A percentile compares a stretch with the other conserved stretches of the same genome.
Evolutionary conservation across 2,888 invertebrate species (phyloP).

Genomic region (Pseudococcus jackbeardsleyi): DNA sequence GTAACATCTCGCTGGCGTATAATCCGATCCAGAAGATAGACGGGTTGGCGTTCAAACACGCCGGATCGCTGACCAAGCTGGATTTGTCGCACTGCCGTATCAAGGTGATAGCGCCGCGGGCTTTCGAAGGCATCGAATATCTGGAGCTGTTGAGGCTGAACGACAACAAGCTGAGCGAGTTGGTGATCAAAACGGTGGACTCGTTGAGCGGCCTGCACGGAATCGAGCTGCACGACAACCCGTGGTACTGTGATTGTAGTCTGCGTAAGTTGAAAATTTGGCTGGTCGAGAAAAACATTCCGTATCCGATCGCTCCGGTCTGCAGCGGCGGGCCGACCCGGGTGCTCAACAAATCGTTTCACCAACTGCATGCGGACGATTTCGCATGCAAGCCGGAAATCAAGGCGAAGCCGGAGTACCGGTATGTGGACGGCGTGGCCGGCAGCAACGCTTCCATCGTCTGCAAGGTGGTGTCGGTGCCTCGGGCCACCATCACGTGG

Average conservation of each 20-base stretch:
- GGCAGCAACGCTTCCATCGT: slow-evolving; percentile 89
- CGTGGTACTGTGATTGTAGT: slow-evolving; percentile 90
- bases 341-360: slow-evolving; percentile 78
- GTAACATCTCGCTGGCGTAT: slow-evolving; percentile 84
- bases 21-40: slow-evolving; percentile 88
- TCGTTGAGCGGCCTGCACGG: slow-evolving; percentile 84
- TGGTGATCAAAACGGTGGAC: slow-evolving; percentile 79
- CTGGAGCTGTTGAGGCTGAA: slow-evolving; percentile 85
- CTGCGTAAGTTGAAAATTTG: slow-evolving; percentile 83
- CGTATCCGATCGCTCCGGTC: slow-evolving; percentile 83
- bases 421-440: slow-evolving; percentile 82
- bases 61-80: slow-evolving; percentile 83
- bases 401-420: slow-evolving; percentile 79
- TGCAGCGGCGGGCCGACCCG: slow-evolving; percentile 81
- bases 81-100: slow-evolving; percentile 88
- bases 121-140: slow-evolving; percentile 82
- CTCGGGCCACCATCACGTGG: slow-evolving; percentile 86
- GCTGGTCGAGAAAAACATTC: slow-evolving; percentile 83
- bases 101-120: slow-evolving; percentile 81
- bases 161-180: slow-evolving; percentile 84
- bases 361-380: slow-evolving; percentile 78
- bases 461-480: slow-evolving; percentile 85
- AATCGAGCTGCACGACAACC: slow-evolving; percentile 86
- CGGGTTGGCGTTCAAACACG: slow-evolving; percentile 79
- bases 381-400: slow-evolving; percentile 87